phyloP scores from a whole-genome alignment of 2,113 vertebrate genomes.

The Electrona antarctica region DNA sequence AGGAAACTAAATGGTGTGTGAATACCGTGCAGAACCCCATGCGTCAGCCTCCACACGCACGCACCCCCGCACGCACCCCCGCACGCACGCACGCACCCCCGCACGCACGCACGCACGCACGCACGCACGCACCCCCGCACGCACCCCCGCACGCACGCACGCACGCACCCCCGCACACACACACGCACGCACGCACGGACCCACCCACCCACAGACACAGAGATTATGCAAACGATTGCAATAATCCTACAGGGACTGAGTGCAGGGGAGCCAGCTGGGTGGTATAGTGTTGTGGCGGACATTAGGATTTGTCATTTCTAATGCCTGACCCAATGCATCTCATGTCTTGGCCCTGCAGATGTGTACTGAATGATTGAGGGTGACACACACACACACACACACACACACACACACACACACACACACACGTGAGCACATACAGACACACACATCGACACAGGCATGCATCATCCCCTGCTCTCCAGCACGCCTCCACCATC shows the following conservation, averaged over 20 bases:
- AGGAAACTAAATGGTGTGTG: too few relatives aligned
- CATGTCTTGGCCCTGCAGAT: slow-evolving; percentile 29
- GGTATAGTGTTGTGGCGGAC: slow-evolving; percentile 3
- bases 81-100: too few relatives aligned
- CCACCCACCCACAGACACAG: too few relatives aligned
- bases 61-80: too few relatives aligned
- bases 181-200: too few relatives aligned
- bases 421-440: background rate
- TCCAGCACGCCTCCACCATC: slow-evolving; percentile 59
- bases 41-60: too few relatives aligned
- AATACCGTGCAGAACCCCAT: too few relatives aligned
- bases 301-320: slow-evolving; percentile 8
- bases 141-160: too few relatives aligned
- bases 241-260: background rate
- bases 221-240: background rate
- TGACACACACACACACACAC: slow-evolving; percentile 36
- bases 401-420: background rate
- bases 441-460: slow-evolving; percentile 6
- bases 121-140: too few relatives aligned
- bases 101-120: too few relatives aligned
- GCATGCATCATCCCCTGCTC: slow-evolving; percentile 61
- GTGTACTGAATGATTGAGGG: slow-evolving; percentile 41
- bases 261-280: background rate
- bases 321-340: background rate
- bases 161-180: too few relatives aligned